These are phyloP conservation scores for Himalopsyche japonica DNA, from an alignment of 2,888 invertebrate species.

Conservation along the genomic window DNA sequence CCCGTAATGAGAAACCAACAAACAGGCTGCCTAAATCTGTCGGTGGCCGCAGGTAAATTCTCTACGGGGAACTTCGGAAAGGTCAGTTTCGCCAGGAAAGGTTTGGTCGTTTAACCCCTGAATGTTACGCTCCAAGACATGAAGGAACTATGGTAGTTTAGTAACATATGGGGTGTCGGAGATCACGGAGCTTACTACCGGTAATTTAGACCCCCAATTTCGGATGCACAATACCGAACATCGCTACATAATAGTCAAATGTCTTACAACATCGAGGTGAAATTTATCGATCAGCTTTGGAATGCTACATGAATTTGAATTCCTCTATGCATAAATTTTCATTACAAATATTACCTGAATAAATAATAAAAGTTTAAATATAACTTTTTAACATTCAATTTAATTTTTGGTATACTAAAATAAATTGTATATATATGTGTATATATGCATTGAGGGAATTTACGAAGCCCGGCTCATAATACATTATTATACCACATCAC, in stretches of 20 bases:
- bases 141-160: background rate
- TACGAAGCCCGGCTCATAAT: too few species aligned
- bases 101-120: conserved; percentile 14
- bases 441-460: too few species aligned
- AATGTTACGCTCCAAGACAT: background rate
- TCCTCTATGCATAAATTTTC: too few species aligned
- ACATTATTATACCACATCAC: too few species aligned
- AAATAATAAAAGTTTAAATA: too few species aligned
- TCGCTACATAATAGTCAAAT: background rate
- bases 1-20: conserved; percentile 37
- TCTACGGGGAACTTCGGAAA: conserved; percentile 12
- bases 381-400: too few species aligned
- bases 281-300: background rate
- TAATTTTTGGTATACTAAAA: too few species aligned
- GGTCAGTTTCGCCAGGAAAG: conserved; percentile 23
- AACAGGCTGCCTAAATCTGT: conserved; percentile 36
- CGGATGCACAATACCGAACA: conserved; percentile 12
- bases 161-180: conserved; percentile 14
- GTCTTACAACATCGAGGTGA: background rate
- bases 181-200: background rate
- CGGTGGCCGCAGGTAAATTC: conserved; percentile 36
- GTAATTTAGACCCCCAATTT: conserved; percentile 11
- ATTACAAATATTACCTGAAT: too few species aligned
- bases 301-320: too few species aligned
- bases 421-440: too few species aligned